A percentile compares a stretch with the other conserved stretches of the same genome.
phyloP scores from a whole-genome alignment of 2,797 vertebrate species.

The Varecia variegata region DNA sequence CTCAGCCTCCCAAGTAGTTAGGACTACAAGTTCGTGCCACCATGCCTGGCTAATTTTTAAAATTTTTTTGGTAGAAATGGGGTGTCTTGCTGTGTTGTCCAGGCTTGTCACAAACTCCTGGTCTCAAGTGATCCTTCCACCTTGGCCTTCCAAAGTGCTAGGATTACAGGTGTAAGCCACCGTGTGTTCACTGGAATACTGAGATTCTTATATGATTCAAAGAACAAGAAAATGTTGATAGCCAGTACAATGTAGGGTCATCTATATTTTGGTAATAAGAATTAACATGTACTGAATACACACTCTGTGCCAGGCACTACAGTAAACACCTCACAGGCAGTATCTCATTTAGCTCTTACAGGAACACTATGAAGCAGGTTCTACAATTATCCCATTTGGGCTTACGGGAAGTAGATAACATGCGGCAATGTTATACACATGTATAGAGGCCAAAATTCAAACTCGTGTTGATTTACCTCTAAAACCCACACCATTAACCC shows the following conservation, averaged over 20 bases:
- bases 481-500: background rate
- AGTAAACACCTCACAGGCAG: background rate
- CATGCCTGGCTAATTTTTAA: too few species aligned
- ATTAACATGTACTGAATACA: background rate
- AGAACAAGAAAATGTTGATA: background rate
- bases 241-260: background rate
- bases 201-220: background rate
- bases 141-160: too few species aligned
- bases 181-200: background rate
- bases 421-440: background rate
- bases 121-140: too few species aligned
- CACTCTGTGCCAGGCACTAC: background rate
- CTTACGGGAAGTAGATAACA: background rate
- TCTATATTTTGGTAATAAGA: background rate
- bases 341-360: background rate
- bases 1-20: too few species aligned
- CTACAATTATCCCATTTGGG: background rate
- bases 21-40: too few species aligned
- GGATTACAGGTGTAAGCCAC: too few species aligned
- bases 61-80: too few species aligned
- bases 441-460: background rate
- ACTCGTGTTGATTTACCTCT: background rate
- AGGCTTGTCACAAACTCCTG: too few species aligned
- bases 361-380: background rate
- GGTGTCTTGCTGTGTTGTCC: too few species aligned